These are phyloP conservation scores for Ptilonorhynchus violaceus DNA, from an alignment of 2,113 vertebrate genomes.

Conservation along the genomic window DNA sequence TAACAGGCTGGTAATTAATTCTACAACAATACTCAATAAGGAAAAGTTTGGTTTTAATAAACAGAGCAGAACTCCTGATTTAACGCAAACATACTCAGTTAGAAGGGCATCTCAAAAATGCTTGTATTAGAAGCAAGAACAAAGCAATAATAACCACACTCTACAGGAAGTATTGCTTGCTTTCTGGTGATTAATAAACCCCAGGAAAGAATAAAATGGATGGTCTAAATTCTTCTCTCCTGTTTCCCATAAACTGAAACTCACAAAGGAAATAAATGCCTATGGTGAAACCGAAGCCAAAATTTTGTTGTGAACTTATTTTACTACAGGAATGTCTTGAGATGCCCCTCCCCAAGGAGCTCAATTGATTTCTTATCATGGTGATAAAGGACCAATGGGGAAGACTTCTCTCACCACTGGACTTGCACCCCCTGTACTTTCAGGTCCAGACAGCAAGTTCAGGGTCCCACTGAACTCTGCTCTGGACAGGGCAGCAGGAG, in stretches of 20 bases:
- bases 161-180: background rate
- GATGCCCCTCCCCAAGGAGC: background rate
- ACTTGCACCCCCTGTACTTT: background rate
- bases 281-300: background rate
- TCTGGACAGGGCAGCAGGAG: background rate
- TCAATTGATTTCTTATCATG: background rate
- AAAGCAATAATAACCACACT: background rate
- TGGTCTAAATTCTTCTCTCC: background rate
- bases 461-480: background rate
- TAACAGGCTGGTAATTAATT: background rate
- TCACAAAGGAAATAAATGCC: background rate
- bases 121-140: background rate
- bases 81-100: background rate
- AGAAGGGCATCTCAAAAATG: background rate
- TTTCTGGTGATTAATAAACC: conserved; percentile 3
- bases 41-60: background rate
- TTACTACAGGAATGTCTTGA: background rate
- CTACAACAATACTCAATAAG: background rate
- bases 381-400: background rate
- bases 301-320: background rate
- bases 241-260: background rate
- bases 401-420: background rate
- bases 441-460: background rate
- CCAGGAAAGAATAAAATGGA: background rate
- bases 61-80: background rate